Evolutionary conservation across 2,797 vertebrate species (phyloP), one percentile per base, ranked within the genome.

Genomic region (Meriones psammophilus): DNA sequence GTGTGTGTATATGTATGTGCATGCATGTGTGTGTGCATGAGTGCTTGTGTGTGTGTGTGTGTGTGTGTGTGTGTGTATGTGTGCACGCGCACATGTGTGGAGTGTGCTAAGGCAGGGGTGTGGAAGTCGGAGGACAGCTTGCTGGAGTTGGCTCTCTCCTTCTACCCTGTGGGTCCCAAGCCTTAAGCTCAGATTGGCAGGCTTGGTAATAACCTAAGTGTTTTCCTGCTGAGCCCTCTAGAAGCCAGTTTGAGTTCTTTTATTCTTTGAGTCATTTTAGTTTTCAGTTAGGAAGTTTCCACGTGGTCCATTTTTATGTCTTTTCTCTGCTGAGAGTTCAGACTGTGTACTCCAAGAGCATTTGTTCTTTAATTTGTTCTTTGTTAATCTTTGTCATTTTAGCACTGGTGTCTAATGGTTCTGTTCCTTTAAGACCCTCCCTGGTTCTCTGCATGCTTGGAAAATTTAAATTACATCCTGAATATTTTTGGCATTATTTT

Each of bases 391-490:
- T 91, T 93, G 22, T 42, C 33, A 73, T 28, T n/a, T 85, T 88
- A 39, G 26, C n/a, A 28, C 79, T 66, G 22, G 1, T 33, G 39
- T 89, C 28, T 92, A 68, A 22, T 50, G 42, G 26, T 50, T 68
- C 28, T 50, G 15, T 54, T 54, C 28, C 14, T 50, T 78, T 54
- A 54, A 56, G 77, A 54, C 4, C 33, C 30, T 78, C 9, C 0
- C 28, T 54, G 46, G 46, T 20, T 78, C 64, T 50, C 80, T 92
- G 15, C 42, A 71, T 33, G 10, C 39, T 89, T 39, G 88, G 22
- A 74, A 81, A 12, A 78, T 95, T 95, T 62, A 77, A 89, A 28
- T 71, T 77, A 1, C 56, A 28, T 78, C 28, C 46, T 89, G 30
- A 50, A 30, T 2, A 77, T 68, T 92, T 94, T 94, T 14, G 81